Percentiles rank a stretch among this genome's conserved stretches.
Conservation (phyloP, 2,797 vertebrate species). For the Toxotes lorentzi region DNA sequence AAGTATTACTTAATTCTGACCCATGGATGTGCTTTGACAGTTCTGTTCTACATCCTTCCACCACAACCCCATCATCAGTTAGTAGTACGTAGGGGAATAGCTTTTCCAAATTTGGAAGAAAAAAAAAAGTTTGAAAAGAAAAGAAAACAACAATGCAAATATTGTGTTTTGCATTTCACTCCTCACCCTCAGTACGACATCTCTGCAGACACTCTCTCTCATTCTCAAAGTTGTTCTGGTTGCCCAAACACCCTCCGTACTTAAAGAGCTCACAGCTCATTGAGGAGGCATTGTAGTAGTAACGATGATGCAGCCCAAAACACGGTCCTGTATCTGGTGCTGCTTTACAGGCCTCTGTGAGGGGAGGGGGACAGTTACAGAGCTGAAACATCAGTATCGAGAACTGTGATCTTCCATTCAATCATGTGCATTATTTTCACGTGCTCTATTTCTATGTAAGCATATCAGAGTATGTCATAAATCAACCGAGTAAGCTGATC, state of each 20-base stretch:
- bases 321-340: constrained; percentile 87
- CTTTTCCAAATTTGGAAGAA: too few relatives aligned
- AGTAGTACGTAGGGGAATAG: too few relatives aligned
- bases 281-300: constrained; percentile 90
- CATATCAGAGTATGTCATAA: neutral
- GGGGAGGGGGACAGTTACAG: neutral
- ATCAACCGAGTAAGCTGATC: neutral
- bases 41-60: neutral
- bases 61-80: neutral
- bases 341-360: constrained; percentile 85
- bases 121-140: neutral
- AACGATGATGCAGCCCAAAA: constrained; percentile 82
- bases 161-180: neutral
- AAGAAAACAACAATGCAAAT: neutral
- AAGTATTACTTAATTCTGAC: neutral
- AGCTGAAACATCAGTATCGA: neutral
- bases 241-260: constrained; percentile 93
- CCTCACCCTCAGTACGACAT: constrained; percentile 92
- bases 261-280: constrained; percentile 90
- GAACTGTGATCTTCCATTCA: neutral
- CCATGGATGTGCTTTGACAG: neutral
- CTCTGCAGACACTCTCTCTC: constrained; percentile 94
- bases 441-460: neutral
- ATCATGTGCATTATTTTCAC: neutral
- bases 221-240: constrained; percentile 90